Evolutionary conservation across 92 coral and sea anemone genomes (phyloP).

Genomic region (Parazoanthus atlanticus): DNA sequence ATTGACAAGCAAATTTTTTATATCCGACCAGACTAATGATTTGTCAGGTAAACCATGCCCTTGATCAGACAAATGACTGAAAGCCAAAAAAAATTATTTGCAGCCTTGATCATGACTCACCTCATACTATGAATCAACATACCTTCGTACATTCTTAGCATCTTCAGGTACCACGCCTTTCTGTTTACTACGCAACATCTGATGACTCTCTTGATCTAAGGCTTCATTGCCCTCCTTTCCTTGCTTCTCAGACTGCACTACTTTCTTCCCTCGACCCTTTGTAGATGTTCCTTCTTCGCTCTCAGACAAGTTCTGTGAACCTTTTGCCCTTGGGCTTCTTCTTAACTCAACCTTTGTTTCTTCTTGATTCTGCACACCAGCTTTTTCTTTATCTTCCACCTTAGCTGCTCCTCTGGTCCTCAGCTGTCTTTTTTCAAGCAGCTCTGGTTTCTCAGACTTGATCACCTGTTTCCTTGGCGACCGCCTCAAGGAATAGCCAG

Average conservation of each 20-base stretch:
- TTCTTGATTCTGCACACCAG: neutral
- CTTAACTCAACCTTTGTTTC: constrained; percentile 52
- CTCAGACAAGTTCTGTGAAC: neutral
- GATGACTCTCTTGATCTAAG: neutral
- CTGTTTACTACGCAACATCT: neutral
- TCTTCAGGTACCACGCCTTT: constrained; percentile 4
- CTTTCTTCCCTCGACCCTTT: constrained; percentile 30
- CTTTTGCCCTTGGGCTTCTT: constrained; percentile 49
- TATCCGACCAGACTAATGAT: too few species aligned
- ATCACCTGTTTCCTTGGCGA: constrained; percentile 54
- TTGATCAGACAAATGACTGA: too few species aligned
- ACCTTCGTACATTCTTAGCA: constrained; percentile 64
- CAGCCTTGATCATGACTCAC: too few species aligned
- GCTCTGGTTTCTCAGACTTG: constrained; percentile 30
- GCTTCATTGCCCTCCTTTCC: constrained; percentile 28
- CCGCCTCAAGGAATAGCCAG: constrained; percentile 32
- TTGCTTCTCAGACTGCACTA: constrained; percentile 23
- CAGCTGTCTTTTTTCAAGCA: constrained; percentile 6
- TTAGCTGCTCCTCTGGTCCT: neutral
- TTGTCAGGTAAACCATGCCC: too few species aligned
- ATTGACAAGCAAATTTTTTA: too few species aligned
- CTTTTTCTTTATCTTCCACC: constrained; percentile 16
- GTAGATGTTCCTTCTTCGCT: neutral
- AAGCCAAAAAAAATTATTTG: too few species aligned
- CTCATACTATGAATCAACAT: constrained; percentile 2